A percentile compares a stretch with the other conserved stretches of the same genome.
phyloP scores from a whole-genome alignment of 2,797 vertebrate genomes.

The Rhinophrynus dorsalis region DNA sequence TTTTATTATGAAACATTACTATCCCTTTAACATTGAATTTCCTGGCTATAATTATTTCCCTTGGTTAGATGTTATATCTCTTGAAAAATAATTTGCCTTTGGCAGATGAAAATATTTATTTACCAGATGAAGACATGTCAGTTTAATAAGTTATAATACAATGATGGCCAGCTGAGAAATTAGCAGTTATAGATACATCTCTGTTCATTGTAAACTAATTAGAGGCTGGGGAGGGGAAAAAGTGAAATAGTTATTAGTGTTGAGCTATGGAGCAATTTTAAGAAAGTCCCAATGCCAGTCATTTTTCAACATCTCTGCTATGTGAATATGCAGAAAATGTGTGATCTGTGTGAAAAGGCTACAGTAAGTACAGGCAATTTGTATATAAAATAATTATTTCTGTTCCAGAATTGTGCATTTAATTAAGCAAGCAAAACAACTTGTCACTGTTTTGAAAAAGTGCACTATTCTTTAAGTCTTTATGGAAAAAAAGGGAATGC shows the following conservation, averaged over 20 bases:
- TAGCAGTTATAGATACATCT: neutral
- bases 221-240: neutral
- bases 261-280: neutral
- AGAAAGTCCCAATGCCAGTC: neutral
- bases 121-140: neutral
- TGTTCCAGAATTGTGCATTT: constrained; percentile 15
- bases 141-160: neutral
- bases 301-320: neutral
- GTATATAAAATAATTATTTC: neutral
- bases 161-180: neutral
- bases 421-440: constrained; percentile 14
- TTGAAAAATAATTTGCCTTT: neutral
- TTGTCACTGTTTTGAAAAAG: neutral
- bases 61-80: neutral
- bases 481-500: neutral
- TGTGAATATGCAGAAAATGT: neutral
- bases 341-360: neutral
- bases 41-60: neutral
- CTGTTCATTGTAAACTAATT: neutral
- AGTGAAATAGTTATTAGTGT: neutral
- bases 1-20: too few species aligned
- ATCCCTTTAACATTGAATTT: too few species aligned
- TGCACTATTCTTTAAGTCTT: neutral
- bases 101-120: neutral
- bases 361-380: neutral